Percentiles rank a stretch among this genome's conserved stretches.
Evolutionary conservation across 2,113 vertebrate species (phyloP).

Genomic region (Cervus canadensis): DNA sequence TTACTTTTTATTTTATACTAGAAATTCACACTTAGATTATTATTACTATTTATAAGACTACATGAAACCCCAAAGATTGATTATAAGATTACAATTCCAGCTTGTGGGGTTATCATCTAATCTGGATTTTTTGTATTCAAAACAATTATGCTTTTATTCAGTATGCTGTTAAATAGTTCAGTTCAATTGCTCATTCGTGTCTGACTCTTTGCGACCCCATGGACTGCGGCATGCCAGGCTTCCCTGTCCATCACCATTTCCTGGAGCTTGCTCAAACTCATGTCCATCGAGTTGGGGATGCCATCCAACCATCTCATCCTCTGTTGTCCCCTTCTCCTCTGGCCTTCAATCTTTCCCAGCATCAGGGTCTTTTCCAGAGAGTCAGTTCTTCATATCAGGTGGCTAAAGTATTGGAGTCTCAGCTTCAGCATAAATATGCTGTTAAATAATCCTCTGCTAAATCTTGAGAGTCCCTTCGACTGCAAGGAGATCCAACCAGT

Average conservation of each 20-base stretch:
- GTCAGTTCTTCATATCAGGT: background rate
- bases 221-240: background rate
- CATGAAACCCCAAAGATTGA: background rate
- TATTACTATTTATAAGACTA: background rate
- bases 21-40: background rate
- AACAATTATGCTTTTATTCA: background rate
- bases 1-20: background rate
- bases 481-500: too few relatives aligned
- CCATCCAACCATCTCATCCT: background rate
- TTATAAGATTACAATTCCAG: background rate
- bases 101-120: background rate
- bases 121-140: background rate
- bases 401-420: background rate
- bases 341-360: background rate
- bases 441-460: background rate
- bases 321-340: background rate
- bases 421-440: background rate
- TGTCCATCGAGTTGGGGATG: fast-evolving
- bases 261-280: background rate
- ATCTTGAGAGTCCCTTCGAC: too few relatives aligned
- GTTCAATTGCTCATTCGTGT: background rate
- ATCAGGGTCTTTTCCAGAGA: background rate
- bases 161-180: background rate
- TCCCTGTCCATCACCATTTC: background rate
- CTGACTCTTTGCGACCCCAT: background rate